Evolutionary conservation across 2,113 vertebrate genomes (phyloP).

Genomic region (Chaenocephalus aceratus): DNA sequence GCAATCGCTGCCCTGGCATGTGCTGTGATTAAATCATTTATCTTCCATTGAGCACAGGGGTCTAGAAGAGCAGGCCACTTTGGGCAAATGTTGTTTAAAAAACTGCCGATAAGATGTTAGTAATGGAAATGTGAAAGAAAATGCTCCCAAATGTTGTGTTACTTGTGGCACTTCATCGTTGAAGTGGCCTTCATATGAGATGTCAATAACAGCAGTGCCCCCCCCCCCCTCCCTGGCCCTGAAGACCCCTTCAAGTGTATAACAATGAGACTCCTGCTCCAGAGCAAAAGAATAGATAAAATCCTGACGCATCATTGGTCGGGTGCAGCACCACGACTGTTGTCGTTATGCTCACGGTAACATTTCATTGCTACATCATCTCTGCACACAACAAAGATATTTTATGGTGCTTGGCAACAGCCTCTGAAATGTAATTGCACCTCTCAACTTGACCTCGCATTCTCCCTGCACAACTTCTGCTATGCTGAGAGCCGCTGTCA

Average conservation of each 20-base stretch:
- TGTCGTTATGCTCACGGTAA: constrained; percentile 50
- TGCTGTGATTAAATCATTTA: constrained; percentile 36
- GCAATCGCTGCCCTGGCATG: constrained; percentile 17
- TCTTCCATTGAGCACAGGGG: constrained; percentile 1
- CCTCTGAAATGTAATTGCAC: constrained; percentile 20
- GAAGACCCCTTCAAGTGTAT: too few species aligned
- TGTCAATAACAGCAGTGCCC: too few species aligned
- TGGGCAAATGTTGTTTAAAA: too few species aligned
- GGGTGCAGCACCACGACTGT: constrained; percentile 42
- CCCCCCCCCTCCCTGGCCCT: too few species aligned
- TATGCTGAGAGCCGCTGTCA: constrained; percentile 22
- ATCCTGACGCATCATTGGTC: constrained; percentile 32
- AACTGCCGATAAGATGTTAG: too few species aligned
- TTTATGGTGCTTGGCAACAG: constrained; percentile 27
- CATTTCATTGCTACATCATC: constrained; percentile 46
- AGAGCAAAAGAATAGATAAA: constrained; percentile 25
- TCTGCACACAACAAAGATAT: constrained; percentile 22
- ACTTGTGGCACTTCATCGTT: too few species aligned
- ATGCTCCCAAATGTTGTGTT: too few species aligned
- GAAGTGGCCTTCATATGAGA: too few species aligned
- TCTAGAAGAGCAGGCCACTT: too few species aligned
- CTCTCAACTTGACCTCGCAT: constrained; percentile 46
- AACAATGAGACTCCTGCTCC: too few species aligned
- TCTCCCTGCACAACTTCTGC: constrained; percentile 13
- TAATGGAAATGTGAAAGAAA: too few species aligned